These are phyloP conservation scores for Puntigrus tetrazona DNA, from an alignment of 2,113 vertebrate genomes.

Conservation along the genomic window DNA sequence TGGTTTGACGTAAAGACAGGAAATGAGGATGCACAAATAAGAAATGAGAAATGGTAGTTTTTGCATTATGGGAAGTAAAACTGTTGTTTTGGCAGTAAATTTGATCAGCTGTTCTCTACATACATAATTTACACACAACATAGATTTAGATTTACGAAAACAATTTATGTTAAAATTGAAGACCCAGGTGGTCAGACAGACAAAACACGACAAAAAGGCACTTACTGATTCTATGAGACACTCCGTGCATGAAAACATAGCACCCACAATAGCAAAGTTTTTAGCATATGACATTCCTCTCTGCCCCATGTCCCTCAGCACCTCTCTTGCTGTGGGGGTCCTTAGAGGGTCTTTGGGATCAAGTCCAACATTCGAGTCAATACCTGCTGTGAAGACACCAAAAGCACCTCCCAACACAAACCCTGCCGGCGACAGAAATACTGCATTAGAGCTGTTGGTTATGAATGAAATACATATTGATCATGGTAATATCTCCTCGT, in stretches of 20 bases:
- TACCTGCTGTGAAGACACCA: conserved; percentile 95
- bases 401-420: conserved; percentile 96
- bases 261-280: conserved; percentile 96
- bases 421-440: conserved; percentile 68
- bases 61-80: neutral
- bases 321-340: conserved; percentile 90
- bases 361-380: conserved; percentile 94
- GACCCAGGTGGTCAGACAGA: neutral
- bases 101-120: neutral
- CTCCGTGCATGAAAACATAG: conserved; percentile 98
- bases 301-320: conserved; percentile 98
- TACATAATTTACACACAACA: neutral
- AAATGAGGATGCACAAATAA: neutral
- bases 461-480: neutral
- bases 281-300: conserved; percentile 97
- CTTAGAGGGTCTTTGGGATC: conserved; percentile 95
- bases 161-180: neutral
- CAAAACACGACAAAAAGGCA: conserved; percentile 10
- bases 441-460: neutral
- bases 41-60: neutral
- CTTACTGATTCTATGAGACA: conserved; percentile 96
- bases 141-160: neutral
- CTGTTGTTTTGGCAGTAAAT: neutral
- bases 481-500: neutral
- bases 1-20: neutral